Base-by-base conservation (phyloP, 1,140 invertebrate genomes). In the Pseudomyrmex dendroicus region DNA sequence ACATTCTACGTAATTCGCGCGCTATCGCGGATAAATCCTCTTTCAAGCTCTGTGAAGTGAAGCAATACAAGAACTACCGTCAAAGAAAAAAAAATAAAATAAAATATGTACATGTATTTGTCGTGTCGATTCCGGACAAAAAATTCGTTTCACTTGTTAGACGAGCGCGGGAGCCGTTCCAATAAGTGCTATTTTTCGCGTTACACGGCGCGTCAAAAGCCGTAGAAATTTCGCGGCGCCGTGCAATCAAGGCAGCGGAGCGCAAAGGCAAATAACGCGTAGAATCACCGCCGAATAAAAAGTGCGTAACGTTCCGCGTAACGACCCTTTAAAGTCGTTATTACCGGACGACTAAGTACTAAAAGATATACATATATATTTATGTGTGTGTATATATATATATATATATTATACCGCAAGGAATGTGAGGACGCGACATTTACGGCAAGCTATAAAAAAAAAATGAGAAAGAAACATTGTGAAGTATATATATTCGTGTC, bases 281-380 rank as follows among this genome's bases (percentile, higher is more conserved):
- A 15, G 22, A 59, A 46, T 61, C 46, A n/a, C 57, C 56, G 66
- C 13, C 48, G 72, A 64, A 74, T 63, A 82, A 82, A 82, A 82
- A 74, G 72, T 63, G 57, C 78, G 70, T 72, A 59, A 80, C 66
- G 76, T 80, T 59, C 66, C 76, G 66, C 66, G 76, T 80, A 80
- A 80, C 76, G 76, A 72, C 22, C 54, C 46, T 80, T 80, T 80
- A 61, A 72, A 80, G 76, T 66, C 56, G 76, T 80, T 80, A 80
- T 72, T 80, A 80, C 76, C 76, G 44, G 54, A 70, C 76, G 76
- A 80, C 72, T 80, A 80, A 80, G 76, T 72, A 72, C 46, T 50
- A 68, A 80, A 72, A 70, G 54, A 72, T 0, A 35, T 35, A 35
- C 20, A 20, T 35, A 7, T 35, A 35, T 8, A 35, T 25, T 25